These are phyloP conservation scores for Hephaestus fuliginosus DNA, from an alignment of 2,797 vertebrate species.

Conservation along the genomic window DNA sequence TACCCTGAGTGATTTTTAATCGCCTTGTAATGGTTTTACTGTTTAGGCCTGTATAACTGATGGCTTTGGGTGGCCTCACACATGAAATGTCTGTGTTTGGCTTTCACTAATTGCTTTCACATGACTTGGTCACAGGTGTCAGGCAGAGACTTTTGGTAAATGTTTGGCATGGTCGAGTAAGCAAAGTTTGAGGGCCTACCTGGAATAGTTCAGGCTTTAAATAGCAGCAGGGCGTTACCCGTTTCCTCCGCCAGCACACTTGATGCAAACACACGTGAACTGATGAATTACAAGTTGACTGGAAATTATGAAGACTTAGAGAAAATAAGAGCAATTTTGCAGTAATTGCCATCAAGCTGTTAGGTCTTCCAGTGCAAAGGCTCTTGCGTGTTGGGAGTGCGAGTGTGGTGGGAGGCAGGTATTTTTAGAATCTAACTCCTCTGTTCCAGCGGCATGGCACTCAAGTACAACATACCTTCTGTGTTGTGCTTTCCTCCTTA, in stretches of 20 bases:
- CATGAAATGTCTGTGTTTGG: constrained; percentile 69
- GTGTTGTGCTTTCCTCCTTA: constrained; percentile 82
- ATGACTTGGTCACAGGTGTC: constrained; percentile 81
- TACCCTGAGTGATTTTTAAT: constrained; percentile 68
- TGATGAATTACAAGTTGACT: constrained; percentile 85
- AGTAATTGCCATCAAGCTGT: constrained; percentile 82
- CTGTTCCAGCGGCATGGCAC: constrained; percentile 78
- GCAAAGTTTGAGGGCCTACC: constrained; percentile 77
- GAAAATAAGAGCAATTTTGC: constrained; percentile 82
- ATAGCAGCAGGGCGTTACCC: constrained; percentile 78
- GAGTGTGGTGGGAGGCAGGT: constrained; percentile 71
- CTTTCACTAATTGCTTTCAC: constrained; percentile 75
- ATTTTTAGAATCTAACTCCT: constrained; percentile 84
- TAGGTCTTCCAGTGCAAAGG: constrained; percentile 66
- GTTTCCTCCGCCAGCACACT: constrained; percentile 71
- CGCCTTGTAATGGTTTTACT: constrained; percentile 71
- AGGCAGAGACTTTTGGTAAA: constrained; percentile 80
- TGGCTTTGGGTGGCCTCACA: constrained; percentile 67
- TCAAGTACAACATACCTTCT: constrained; percentile 81
- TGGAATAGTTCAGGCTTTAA: constrained; percentile 82
- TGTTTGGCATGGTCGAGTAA: constrained; percentile 74
- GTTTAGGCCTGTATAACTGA: constrained; percentile 51
- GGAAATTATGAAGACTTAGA: constrained; percentile 85
- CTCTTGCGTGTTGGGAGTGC: constrained; percentile 71
- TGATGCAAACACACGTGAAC: constrained; percentile 79